phyloP scores from a whole-genome alignment of 2,113 vertebrate genomes.

The Ondatra zibethicus region DNA sequence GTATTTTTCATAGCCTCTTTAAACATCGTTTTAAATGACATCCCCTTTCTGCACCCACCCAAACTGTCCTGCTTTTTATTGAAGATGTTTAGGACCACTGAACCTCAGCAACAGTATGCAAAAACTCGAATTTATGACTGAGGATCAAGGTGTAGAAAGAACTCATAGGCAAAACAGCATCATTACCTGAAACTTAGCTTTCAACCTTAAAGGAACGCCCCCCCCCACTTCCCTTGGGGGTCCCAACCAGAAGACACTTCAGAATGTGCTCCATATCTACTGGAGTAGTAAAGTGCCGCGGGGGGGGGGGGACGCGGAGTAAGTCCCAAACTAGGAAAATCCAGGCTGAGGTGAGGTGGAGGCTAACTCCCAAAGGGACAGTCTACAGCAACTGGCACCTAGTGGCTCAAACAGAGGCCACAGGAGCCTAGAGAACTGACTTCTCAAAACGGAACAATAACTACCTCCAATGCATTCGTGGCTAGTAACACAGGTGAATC shows the following conservation, averaged over 20 bases:
- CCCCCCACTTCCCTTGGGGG: neutral
- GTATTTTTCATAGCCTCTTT: slow-evolving; percentile 37
- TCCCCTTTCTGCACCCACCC: neutral
- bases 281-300: neutral
- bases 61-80: slow-evolving; percentile 11
- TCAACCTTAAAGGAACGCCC: neutral
- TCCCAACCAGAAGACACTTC: slow-evolving; percentile 8
- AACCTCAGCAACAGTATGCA: slow-evolving; percentile 32
- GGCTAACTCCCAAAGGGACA: slow-evolving; percentile 47
- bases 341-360: neutral
- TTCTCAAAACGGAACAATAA: slow-evolving; percentile 46
- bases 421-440: neutral
- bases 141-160: neutral
- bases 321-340: slow-evolving; percentile 52
- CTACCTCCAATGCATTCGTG: neutral
- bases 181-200: slow-evolving; percentile 63
- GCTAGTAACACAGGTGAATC: slow-evolving; percentile 59
- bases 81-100: neutral
- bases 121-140: neutral
- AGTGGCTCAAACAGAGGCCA: neutral
- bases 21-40: slow-evolving; percentile 57
- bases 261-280: neutral
- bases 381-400: slow-evolving; percentile 24
- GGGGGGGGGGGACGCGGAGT: fast-evolving
- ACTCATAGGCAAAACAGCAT: neutral